Conservation (phyloP, 92 coral and sea anemone species). For the Epizoanthus fatuus region DNA sequence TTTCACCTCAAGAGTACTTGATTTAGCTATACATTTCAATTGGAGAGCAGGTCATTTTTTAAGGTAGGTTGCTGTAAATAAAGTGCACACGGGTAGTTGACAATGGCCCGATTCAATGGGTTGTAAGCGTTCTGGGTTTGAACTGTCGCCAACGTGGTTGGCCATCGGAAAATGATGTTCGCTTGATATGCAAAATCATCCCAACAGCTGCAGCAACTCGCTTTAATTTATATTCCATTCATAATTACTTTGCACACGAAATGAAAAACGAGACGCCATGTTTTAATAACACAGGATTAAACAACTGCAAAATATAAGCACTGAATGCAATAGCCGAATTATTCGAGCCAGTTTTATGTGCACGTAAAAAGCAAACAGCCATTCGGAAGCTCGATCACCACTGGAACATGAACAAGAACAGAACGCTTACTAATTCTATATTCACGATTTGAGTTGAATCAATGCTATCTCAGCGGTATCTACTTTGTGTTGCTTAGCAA, state of each 20-base stretch:
- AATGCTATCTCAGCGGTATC: slow-evolving; percentile 17
- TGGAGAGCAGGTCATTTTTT: background rate
- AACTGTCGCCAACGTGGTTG: background rate
- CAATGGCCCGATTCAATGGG: too few species aligned
- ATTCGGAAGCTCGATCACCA: background rate
- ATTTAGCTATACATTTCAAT: background rate
- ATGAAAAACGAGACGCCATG: background rate
- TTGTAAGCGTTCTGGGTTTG: too few species aligned
- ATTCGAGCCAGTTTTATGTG: background rate
- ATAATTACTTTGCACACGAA: background rate
- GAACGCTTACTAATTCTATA: background rate
- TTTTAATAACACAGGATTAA: too few species aligned
- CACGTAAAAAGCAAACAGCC: background rate
- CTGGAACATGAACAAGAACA: background rate
- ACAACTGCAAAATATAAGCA: too few species aligned
- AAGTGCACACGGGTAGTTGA: too few species aligned
- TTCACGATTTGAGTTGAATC: background rate
- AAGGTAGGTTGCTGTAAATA: too few species aligned
- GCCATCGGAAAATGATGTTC: background rate
- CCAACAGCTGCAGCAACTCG: slow-evolving; percentile 19
- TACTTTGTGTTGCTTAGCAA: slow-evolving; percentile 29
- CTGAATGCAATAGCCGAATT: background rate
- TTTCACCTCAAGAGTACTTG: slow-evolving; percentile 2
- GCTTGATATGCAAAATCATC: background rate
- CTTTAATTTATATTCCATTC: background rate